Evolutionary conservation across 2,888 invertebrate species (phyloP).

Genomic region (Protophormia terraenovae): DNA sequence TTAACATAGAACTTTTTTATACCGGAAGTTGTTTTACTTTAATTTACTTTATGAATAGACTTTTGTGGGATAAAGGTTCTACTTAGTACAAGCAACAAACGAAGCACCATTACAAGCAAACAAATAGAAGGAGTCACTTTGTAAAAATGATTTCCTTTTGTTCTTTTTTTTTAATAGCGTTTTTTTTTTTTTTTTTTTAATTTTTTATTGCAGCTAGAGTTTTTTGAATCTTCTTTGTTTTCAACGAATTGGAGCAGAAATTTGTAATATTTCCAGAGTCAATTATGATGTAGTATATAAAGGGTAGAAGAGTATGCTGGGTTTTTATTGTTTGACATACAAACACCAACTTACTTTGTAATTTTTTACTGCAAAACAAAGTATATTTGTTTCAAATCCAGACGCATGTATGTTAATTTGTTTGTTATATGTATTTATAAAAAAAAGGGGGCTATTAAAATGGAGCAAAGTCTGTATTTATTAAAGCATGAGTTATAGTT

Average conservation of each 20-base stretch:
- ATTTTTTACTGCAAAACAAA: not conserved
- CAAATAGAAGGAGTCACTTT: conserved; percentile 53
- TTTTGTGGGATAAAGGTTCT: conserved; percentile 23
- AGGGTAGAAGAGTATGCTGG: not conserved
- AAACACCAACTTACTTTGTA: conserved; percentile 38
- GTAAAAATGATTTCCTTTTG: conserved; percentile 51
- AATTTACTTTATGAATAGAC: conserved; percentile 54
- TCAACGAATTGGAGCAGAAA: conserved; percentile 63
- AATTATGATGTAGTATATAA: conserved; percentile 32
- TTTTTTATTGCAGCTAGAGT: conserved; percentile 37
- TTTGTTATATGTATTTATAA: not conserved
- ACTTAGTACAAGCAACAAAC: conserved; percentile 8
- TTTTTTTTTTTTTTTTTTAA: conserved; percentile 36
- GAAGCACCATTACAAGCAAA: conserved; percentile 24
- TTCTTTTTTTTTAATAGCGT: conserved; percentile 40
- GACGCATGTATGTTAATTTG: not conserved
- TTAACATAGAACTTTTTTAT: conserved; percentile 1
- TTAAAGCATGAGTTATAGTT: not conserved
- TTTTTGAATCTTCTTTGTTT: conserved; percentile 32
- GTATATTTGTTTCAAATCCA: not conserved
- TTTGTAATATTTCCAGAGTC: conserved; percentile 52
- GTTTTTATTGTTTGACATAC: conserved; percentile 45
- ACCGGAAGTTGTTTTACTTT: conserved; percentile 58
- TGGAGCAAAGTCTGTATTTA: too few species aligned
- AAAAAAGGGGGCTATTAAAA: too few species aligned